phyloP scores from a whole-genome alignment of 2,113 vertebrate genomes.

The Phrynosoma platyrhinos region DNA sequence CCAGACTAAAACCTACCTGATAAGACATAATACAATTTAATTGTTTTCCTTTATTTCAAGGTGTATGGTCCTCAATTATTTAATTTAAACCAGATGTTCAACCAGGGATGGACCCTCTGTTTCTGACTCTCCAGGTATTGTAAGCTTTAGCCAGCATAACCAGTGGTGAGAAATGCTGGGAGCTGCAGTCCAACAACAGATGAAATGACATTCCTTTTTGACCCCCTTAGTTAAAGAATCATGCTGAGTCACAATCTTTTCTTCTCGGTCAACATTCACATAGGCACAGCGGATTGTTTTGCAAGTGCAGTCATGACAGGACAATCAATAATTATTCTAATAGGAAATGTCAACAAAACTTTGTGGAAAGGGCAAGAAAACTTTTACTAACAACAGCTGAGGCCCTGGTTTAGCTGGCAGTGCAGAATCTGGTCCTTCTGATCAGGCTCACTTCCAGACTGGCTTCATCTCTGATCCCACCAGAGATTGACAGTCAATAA shows the following conservation, averaged over 20 bases:
- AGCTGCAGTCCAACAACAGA: too few relatives aligned
- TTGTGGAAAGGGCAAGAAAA: background rate
- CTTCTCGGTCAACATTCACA: background rate
- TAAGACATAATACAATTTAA: background rate
- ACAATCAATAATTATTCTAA: background rate
- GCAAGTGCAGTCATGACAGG: background rate
- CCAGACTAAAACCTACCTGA: background rate
- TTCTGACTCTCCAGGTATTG: too few relatives aligned
- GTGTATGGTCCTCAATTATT: background rate
- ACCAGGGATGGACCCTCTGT: too few relatives aligned
- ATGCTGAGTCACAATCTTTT: background rate
- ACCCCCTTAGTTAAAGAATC: background rate
- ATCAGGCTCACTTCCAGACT: background rate
- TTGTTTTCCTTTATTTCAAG: background rate
- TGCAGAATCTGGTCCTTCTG: background rate
- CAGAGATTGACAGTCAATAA: background rate
- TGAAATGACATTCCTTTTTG: too few relatives aligned
- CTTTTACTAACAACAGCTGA: background rate
- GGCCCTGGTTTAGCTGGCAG: background rate
- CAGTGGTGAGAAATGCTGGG: too few relatives aligned
- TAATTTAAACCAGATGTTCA: too few relatives aligned
- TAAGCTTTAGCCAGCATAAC: too few relatives aligned
- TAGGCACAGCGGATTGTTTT: background rate
- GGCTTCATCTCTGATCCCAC: background rate
- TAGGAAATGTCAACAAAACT: background rate